Base-by-base conservation (phyloP, 2,888 invertebrate species). In the Alloscopus bannaensis region DNA sequence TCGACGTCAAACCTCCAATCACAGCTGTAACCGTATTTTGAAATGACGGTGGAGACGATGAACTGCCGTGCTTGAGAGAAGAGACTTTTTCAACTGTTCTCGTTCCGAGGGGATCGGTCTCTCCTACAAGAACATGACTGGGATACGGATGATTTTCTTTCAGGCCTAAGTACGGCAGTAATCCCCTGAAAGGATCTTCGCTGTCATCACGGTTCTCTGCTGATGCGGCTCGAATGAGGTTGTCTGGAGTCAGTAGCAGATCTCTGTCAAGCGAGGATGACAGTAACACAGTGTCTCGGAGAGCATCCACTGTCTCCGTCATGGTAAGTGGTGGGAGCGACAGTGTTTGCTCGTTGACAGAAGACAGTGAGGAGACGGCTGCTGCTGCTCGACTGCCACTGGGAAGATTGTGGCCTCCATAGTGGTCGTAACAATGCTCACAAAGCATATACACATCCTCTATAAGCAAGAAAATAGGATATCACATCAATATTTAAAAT, bases 61-160 rank as follows among this genome's bases (percentile, higher is more conserved):
- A 11, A 18, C n/a, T n/a, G 4, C 11, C 13, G 3, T 57, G 18
- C 31, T 57, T 57, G 1, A 31, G 31, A 3, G 57, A 31, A 31
- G 57, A 24, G 0, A 89, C 88, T 60, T 87, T 87, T 0, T 89
- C 88, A 1, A 90, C 89, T 2, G 88, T 87, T 40, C 88, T 88
- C 1, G 89, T 87, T 2, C 92, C 92, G 4, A 92, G 87, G 1
- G 91, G 91, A 87, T 92, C 92, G 26, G 88, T 85, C 20, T 89
- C 89, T 60, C 88, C 87, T 81, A 91, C 90, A 1, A 87, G 87
- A 26, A 91, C 88, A 1, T 90, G 89, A 60, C 89, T 89, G 4
- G 90, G 89, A 52, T 88, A 87, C 18, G 88, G 88, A 72, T 87
- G 87, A 71, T 87, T 88, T 45, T 89, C 89, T 31, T 88, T 84